phyloP scores from a whole-genome alignment of 2,797 vertebrate genomes.

The Sarcophilus harrisii region DNA sequence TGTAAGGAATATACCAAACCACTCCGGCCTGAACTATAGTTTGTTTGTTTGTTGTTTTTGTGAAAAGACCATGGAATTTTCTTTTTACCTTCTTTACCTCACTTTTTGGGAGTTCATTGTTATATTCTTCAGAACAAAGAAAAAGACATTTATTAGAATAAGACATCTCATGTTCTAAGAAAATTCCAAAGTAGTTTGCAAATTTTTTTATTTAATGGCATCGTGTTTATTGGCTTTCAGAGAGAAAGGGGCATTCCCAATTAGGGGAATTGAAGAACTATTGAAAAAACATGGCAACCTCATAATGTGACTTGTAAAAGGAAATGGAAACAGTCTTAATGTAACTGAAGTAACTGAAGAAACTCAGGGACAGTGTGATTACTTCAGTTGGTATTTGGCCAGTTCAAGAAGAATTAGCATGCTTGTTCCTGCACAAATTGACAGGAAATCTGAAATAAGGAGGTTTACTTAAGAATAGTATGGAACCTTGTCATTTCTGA shows the following conservation, averaged over 20 bases:
- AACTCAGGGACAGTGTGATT: constrained; percentile 66
- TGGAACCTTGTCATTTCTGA: constrained; percentile 48
- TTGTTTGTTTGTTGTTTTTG: neutral
- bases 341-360: constrained; percentile 62
- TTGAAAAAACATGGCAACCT: constrained; percentile 49
- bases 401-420: constrained; percentile 52
- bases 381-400: constrained; percentile 57
- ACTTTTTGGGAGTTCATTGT: neutral
- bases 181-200: constrained; percentile 18
- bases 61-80: neutral
- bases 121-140: neutral
- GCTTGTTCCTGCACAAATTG: constrained; percentile 52
- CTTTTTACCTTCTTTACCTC: neutral
- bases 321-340: constrained; percentile 48
- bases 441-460: constrained; percentile 64
- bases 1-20: neutral
- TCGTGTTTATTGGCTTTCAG: no score
- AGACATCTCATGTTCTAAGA: constrained; percentile 25
- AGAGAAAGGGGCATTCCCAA: no score
- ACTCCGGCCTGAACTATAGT: neutral
- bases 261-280: neutral
- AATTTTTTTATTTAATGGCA: neutral
- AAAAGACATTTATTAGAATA: neutral
- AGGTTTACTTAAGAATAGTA: constrained; percentile 37
- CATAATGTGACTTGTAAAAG: constrained; percentile 2